These are phyloP conservation scores for Leucoraja ocellata DNA, from an alignment of 2,797 vertebrate genomes.

Conservation along the genomic window DNA sequence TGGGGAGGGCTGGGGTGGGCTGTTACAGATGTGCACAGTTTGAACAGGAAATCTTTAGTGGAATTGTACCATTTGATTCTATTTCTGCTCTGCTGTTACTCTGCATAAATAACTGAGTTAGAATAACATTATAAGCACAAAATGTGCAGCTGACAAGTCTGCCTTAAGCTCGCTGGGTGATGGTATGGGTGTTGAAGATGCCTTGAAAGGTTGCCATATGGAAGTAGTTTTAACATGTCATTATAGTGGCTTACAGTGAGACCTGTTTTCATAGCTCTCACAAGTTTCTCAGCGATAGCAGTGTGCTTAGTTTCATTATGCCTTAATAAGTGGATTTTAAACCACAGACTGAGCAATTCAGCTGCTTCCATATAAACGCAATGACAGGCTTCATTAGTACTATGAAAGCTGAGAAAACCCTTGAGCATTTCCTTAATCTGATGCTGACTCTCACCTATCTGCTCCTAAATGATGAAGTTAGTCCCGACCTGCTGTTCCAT, in stretches of 20 bases:
- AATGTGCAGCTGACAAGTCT: background rate
- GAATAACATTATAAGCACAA: constrained; percentile 2
- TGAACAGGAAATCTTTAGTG: background rate
- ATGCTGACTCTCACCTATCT: constrained; percentile 38
- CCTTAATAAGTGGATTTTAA: constrained; percentile 39
- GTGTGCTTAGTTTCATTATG: constrained; percentile 38
- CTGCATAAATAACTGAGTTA: constrained; percentile 6
- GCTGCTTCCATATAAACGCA: constrained; percentile 34
- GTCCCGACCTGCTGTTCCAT: constrained; percentile 36
- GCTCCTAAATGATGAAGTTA: constrained; percentile 39
- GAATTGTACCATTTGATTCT: background rate
- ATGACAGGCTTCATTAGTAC: constrained; percentile 39
- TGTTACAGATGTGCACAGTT: too few species aligned
- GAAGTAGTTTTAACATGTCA: constrained; percentile 20
- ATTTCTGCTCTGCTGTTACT: constrained; percentile 12
- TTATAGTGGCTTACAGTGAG: constrained; percentile 22
- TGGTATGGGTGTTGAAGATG: background rate
- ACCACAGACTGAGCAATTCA: constrained; percentile 36
- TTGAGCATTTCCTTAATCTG: constrained; percentile 38
- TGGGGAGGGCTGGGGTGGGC: background rate
- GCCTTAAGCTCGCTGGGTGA: background rate
- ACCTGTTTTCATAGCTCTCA: constrained; percentile 27
- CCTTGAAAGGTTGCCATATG: constrained; percentile 37
- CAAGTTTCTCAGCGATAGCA: constrained; percentile 29
- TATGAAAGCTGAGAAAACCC: constrained; percentile 38